Percentiles rank a stretch among this genome's conserved stretches.
phyloP scores from a whole-genome alignment of 2,113 vertebrate genomes.

The Gallinago undulata region DNA sequence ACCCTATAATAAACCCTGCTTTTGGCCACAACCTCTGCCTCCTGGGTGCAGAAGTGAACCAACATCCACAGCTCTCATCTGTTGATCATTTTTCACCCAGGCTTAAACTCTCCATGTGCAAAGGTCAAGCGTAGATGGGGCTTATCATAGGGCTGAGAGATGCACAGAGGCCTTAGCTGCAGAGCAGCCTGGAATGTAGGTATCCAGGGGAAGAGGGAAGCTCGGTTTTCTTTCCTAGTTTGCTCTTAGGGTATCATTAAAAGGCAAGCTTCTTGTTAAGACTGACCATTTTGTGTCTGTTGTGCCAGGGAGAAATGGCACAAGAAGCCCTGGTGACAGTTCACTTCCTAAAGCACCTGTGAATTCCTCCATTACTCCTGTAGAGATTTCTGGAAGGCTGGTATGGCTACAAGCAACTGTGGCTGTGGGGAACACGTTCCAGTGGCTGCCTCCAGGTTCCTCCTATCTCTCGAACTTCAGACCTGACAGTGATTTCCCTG shows the following conservation, averaged over 20 bases:
- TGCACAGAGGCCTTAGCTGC: neutral
- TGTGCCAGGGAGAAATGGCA: neutral
- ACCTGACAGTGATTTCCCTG: neutral
- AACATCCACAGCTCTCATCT: neutral
- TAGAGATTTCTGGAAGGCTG: neutral
- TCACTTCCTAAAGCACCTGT: neutral
- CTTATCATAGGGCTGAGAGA: neutral
- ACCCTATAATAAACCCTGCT: neutral
- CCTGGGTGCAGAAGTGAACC: neutral
- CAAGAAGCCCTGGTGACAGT: neutral
- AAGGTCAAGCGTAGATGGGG: neutral
- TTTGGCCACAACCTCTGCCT: neutral
- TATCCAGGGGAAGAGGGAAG: neutral
- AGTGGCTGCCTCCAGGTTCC: neutral
- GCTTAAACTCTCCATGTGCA: neutral
- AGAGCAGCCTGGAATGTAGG: neutral
- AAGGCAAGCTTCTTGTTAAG: neutral
- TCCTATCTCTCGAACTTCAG: neutral
- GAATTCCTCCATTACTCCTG: neutral
- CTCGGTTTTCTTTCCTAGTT: neutral
- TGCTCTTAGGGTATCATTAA: neutral
- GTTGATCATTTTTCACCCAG: neutral
- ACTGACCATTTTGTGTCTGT: neutral
- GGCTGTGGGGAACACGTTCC: neutral
- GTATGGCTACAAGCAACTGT: neutral